Conservation (phyloP, 2,113 vertebrate species). For the Mastomys coucha region DNA sequence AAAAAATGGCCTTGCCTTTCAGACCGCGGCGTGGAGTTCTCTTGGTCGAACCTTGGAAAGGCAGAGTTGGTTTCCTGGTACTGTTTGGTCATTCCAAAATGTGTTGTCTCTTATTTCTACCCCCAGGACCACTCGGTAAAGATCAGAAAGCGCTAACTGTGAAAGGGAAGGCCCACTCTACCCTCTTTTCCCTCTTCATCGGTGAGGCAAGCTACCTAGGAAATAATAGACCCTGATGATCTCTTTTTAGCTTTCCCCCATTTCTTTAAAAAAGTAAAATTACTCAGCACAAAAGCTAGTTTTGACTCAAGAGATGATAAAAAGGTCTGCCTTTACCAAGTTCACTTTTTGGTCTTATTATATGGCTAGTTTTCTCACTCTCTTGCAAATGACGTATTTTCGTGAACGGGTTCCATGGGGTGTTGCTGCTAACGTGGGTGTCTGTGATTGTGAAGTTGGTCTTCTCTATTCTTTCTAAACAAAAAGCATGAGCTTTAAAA, state of each 20-base stretch:
- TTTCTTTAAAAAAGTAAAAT: neutral
- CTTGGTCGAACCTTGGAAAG: neutral
- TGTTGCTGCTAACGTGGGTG: conserved; percentile 6
- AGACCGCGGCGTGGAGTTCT: conserved; percentile 15
- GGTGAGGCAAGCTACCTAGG: conserved; percentile 43
- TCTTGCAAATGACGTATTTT: conserved; percentile 29
- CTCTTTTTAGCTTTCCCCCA: neutral
- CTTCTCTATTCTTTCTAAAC: conserved; percentile 13
- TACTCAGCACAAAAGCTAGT: conserved; percentile 41
- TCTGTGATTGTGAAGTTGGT: conserved; percentile 37
- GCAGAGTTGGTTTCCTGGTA: conserved; percentile 54
- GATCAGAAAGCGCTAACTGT: conserved; percentile 32
- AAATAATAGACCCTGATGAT: conserved; percentile 49
- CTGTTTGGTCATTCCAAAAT: conserved; percentile 58
- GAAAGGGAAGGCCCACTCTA: neutral
- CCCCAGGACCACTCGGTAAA: conserved; percentile 42
- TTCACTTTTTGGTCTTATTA: conserved; percentile 10
- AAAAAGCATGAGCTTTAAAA: neutral
- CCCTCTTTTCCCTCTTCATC: conserved; percentile 27
- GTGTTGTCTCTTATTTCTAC: conserved; percentile 59
- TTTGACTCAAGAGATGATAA: conserved; percentile 34
- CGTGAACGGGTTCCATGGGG: conserved; percentile 38
- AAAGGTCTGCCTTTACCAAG: conserved; percentile 31
- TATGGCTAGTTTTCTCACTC: neutral
- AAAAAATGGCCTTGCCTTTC: neutral